Base-by-base conservation (phyloP, 2,888 invertebrate genomes). In the Drosophila prostipennis region DNA sequence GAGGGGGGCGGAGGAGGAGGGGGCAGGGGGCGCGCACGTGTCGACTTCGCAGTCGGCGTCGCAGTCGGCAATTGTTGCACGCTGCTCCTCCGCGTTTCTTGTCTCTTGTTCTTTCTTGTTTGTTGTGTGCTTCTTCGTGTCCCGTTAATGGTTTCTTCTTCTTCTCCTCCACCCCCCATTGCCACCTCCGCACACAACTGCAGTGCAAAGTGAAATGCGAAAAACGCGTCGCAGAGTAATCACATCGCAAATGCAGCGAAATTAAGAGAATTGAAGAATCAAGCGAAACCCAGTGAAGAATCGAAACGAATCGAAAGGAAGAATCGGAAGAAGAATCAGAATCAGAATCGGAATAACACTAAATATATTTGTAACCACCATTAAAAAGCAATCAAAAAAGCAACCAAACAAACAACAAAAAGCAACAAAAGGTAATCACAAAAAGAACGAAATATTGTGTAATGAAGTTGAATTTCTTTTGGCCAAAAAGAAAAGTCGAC, bases 391-490 rank as follows among this genome's bases (percentile, higher is more conserved):
- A 74, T 68, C 64, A 64, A 64, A 64, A 54, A 53, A 55, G 67
- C 65, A 54, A 57, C 56, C 16, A 63, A 45, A 36, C 46, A 37
- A 59, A 43, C 40, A 52, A 58, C 46, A 64, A 65, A 68, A 54
- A 63, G 45, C 46, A 60, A 72, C 52, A 61, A 55, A 61, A 74
- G 72, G 70, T 83, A 71, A 55, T 46, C 60, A 61, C 19, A n/a
- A 58, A 55, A 46, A 40, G 53, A 68, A 65, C 69, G 70, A 79
- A 26, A 29, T 77, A 89, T 89, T 89, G 89, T 90, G 89, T 90
- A 89, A 89, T 89, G 87, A 82, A 82, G 81, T 86, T 76, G 78
- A 74, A 65, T 64, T 43, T 53, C 71, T 69, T 69, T 39, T 23
- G 26, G 7, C 11, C 23, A 49, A 29, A 40, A n/a, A 29, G 13